Base-by-base conservation (phyloP, 2,113 vertebrate genomes). In the Lipophrys pholis region DNA sequence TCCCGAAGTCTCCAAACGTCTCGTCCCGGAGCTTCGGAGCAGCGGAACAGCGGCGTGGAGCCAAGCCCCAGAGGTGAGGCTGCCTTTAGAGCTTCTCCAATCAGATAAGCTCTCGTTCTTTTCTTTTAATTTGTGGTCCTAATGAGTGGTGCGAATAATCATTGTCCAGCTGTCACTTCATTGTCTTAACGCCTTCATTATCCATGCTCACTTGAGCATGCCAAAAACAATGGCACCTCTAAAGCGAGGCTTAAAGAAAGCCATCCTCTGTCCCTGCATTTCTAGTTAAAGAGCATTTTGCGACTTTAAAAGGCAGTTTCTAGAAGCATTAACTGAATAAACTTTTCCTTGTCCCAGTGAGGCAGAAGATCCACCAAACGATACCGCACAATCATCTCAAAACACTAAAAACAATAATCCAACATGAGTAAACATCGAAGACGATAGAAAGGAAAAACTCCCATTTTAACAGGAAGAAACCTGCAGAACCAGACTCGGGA, bases 131-230 rank as follows among this genome's bases (percentile, higher is more conserved):
- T 30, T 4, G 21, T 30, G 21, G 64, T 38, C 48, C 69, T 82
- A 80, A 73, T 55, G 63, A 64, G 68, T 56, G 52, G 56, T 62
- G 72, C 73, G 53, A 68, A 69, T 53, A 72, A 84, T 81, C 63
- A 59, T 62, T 59, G 1, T 40, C 2, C 74, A 81, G 78, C 81
- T 87, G 78, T 79, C 74, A 70, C 71, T 79, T 84, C 55, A 43
- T 64, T 74, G 71, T 61, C 40, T 51, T 35, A 42, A 52, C 64
- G 49, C 73, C 65, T 40, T 46, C 66, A 57, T 85, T 73, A 65
- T 40, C 41, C 40, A 55, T 67, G 63, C 45, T 76, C 59, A 61
- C n/a, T 14, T 7, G 64, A 73, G 69, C 60, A 14, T 42, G 64
- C 5, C 16, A 55, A 35, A 63, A 66, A 65, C 35, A 30, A 30